Evolutionary conservation across 2,797 vertebrate genomes (phyloP).

Genomic region (Diceros bicornis): DNA sequence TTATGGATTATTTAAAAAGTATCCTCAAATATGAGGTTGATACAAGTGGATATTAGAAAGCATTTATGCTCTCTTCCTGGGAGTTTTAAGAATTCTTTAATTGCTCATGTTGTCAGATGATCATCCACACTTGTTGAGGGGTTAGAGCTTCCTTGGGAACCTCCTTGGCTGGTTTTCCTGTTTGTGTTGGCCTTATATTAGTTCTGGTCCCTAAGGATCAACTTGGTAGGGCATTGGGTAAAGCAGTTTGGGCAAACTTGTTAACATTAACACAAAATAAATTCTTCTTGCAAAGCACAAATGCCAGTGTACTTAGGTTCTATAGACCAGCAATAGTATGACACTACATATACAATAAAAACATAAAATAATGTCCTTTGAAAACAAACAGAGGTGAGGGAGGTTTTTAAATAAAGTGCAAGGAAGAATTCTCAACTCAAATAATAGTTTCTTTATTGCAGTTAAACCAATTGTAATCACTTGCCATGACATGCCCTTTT

Average conservation of each 20-base stretch:
- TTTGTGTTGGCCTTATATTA: neutral
- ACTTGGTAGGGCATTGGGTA: neutral
- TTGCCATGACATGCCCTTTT: constrained; percentile 64
- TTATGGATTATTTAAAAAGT: constrained; percentile 11
- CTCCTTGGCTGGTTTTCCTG: neutral
- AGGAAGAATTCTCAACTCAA: constrained; percentile 1
- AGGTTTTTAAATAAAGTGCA: constrained; percentile 33
- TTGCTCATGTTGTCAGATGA: neutral
- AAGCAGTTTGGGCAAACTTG: constrained; percentile 22
- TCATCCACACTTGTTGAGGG: neutral
- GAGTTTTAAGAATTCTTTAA: neutral
- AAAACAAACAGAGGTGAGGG: neutral
- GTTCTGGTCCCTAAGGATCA: neutral
- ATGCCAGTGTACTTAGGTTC: constrained; percentile 37
- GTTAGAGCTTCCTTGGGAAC: neutral
- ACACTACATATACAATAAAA: neutral
- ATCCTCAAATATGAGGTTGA: neutral
- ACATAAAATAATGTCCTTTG: constrained; percentile 41
- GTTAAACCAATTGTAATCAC: constrained; percentile 23
- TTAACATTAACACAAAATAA: neutral
- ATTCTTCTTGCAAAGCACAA: neutral
- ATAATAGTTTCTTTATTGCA: constrained; percentile 13
- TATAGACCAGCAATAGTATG: neutral
- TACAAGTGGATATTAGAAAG: neutral
- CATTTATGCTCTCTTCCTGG: neutral